These are phyloP conservation scores for Lathronympha strigana DNA, from an alignment of 2,888 invertebrate genomes.

Conservation along the genomic window DNA sequence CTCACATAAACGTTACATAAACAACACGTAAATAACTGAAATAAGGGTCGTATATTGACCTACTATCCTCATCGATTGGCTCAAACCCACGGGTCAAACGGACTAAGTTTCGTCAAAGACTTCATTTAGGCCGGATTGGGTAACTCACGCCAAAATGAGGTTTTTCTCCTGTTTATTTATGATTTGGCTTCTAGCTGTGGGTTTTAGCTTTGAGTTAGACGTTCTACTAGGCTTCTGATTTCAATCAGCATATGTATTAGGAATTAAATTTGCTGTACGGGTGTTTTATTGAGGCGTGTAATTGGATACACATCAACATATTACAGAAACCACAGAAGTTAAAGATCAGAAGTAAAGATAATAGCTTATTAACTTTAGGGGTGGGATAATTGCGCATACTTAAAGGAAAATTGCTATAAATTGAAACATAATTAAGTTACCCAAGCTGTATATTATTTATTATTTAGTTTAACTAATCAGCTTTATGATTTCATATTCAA, in stretches of 20 bases:
- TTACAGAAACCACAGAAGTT: too few relatives aligned
- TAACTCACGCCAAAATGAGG: background rate
- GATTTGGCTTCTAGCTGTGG: background rate
- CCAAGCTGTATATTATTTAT: too few relatives aligned
- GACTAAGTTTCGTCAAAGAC: constrained; percentile 18
- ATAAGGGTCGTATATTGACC: background rate
- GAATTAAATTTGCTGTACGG: background rate
- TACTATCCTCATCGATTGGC: background rate
- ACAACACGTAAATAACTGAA: background rate
- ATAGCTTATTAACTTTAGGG: too few relatives aligned
- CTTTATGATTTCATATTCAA: too few relatives aligned
- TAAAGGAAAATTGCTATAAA: too few relatives aligned
- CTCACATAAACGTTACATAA: background rate
- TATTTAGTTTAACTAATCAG: too few relatives aligned
- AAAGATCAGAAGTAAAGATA: too few relatives aligned
- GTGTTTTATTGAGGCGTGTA: background rate
- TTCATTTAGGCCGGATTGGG: background rate
- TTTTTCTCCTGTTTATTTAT: background rate
- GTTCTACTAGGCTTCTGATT: background rate
- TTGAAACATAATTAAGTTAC: too few relatives aligned
- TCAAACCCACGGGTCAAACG: background rate
- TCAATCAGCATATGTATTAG: constrained; percentile 4
- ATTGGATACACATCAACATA: too few relatives aligned
- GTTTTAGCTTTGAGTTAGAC: background rate
- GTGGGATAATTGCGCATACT: too few relatives aligned